Evolutionary conservation across 2,888 invertebrate species (phyloP), one percentile per base, ranked within the genome.

Genomic region (Heteropelma amictum): DNA sequence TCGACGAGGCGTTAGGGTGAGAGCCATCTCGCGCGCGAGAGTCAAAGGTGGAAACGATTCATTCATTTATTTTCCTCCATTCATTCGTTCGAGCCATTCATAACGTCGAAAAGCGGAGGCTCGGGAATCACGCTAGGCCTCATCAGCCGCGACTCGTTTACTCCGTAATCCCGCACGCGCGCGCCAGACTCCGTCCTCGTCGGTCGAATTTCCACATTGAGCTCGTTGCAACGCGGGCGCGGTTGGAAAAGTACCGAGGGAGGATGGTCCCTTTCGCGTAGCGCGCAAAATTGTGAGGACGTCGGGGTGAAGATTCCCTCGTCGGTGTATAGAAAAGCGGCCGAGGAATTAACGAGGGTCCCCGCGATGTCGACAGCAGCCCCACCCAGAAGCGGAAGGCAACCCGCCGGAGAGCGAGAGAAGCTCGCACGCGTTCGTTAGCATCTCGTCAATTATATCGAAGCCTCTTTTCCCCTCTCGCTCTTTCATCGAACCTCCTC

Each of bases 401-500:
- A 64, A 64, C 51, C 61, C 38, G 23, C 56, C n/a, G n/a, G n/a
- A 49, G 38, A 12, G 51, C 21, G 49, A 63, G 49, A 17, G 35
- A 68, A 26, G 26, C 58, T n/a, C n/a, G 30, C 58, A 58, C 61
- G 56, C 67, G 75, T 71, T 75, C 70, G 75, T 71, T 75, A 75
- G 67, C 65, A 61, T 70, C 70, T 75, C 75, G 75, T 71, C 75
- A 71, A 75, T 75, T 75, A 75, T 75, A 75, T 75, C 75, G 70
- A 65, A 61, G 70, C 28, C 56, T 72, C 38, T 70, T 19, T 26
- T 23, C 40, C 40, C 40, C 40, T 40, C 47, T n/a, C n/a, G n/a
- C 10, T 47, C 23, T 3, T 19, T n/a, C 23, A n/a, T n/a, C n/a
- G n/a, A n/a, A n/a, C n/a, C n/a, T 33, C 33, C 1, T 64, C n/a